Evolutionary conservation across 2,797 vertebrate genomes (phyloP), one percentile per base, ranked within the genome.

Genomic region (Gambusia yucatana): DNA sequence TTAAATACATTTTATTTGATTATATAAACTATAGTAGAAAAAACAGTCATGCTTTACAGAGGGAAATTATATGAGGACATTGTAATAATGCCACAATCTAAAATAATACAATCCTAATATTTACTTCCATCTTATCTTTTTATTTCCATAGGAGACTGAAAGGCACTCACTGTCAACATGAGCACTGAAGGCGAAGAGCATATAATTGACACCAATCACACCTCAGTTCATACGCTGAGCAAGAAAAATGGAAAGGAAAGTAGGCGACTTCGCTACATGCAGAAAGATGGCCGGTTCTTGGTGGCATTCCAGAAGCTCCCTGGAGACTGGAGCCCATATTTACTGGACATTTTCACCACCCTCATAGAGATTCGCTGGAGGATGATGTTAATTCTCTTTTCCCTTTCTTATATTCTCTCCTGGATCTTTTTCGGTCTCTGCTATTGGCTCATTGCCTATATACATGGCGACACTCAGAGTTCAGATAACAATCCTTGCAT

Each of bases 341-440:
- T 98, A 55, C 92, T 92, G 0, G 98, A 99, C 93, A 97, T 99
- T 52, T 99, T 99, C 87, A 99, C 98, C 92, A 99, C 98, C 0
- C 94, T 99, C 4, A 97, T 99, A 55, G 98, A 99, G 89, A 96
- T 97, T 82, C 97, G 97, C 74, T 99, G 98, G 98, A 97, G 97
- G 74, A 95, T 97, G 22, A 98, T 99, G 98, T 86, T 99, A 11
- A 96, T 98, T 67, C 91, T 97, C 65, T 98, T 99, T 82, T 97
- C 96, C 0, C 85, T 99, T 47, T 98, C 98, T 0, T 98, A 99
- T 61, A 95, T 99, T n/a, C 94, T 99, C 48, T 98, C 98, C 0
- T 99, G 98, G 98, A 75, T 99, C 71, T 83, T 96, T 39, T 99
- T 99, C 0, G 97, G 98, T 16, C 93, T 97, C 0, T 83, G 95